Percentiles rank a stretch among this genome's conserved stretches.
Evolutionary conservation across 2,888 invertebrate species (phyloP).

Genomic region (Nycteola revayana): DNA sequence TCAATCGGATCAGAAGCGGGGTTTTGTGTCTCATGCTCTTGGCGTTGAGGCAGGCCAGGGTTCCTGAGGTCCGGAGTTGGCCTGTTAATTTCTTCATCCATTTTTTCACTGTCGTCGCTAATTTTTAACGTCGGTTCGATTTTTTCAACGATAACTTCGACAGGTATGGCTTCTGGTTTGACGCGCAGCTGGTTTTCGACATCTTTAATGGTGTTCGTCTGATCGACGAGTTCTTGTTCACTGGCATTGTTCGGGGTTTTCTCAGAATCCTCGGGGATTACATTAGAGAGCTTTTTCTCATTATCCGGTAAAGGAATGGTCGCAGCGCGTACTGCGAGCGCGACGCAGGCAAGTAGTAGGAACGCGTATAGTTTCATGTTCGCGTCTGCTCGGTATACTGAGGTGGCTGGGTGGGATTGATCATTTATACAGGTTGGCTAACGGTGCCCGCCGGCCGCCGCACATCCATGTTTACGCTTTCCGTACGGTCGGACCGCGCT

Average conservation of each 20-base stretch:
- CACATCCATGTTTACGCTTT: constrained; percentile 53
- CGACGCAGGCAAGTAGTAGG: constrained; percentile 51
- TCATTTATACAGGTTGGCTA: constrained; percentile 66
- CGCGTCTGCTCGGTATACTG: constrained; percentile 48
- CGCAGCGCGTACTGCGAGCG: constrained; percentile 55
- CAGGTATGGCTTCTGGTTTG: constrained; percentile 53
- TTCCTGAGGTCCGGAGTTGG: constrained; percentile 56
- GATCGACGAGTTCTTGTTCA: constrained; percentile 48
- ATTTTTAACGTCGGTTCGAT: constrained; percentile 35
- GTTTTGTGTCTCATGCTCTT: constrained; percentile 70
- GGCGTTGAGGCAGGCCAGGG: constrained; percentile 66
- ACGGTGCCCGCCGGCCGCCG: constrained; percentile 56
- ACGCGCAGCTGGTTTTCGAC: constrained; percentile 49
- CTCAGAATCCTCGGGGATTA: constrained; percentile 34
- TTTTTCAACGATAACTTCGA: constrained; percentile 54
- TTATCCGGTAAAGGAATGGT: constrained; percentile 42
- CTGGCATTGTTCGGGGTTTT: constrained; percentile 39
- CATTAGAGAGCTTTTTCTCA: constrained; percentile 26
- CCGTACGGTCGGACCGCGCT: constrained; percentile 43
- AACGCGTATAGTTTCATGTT: constrained; percentile 67
- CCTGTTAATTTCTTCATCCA: constrained; percentile 46
- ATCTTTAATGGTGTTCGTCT: constrained; percentile 43
- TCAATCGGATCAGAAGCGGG: constrained; percentile 51
- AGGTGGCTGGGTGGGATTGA: constrained; percentile 40
- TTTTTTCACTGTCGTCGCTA: constrained; percentile 36